These are phyloP conservation scores for Brachionus paranguensis DNA, from an alignment of 1,140 invertebrate genomes.

Conservation along the genomic window DNA sequence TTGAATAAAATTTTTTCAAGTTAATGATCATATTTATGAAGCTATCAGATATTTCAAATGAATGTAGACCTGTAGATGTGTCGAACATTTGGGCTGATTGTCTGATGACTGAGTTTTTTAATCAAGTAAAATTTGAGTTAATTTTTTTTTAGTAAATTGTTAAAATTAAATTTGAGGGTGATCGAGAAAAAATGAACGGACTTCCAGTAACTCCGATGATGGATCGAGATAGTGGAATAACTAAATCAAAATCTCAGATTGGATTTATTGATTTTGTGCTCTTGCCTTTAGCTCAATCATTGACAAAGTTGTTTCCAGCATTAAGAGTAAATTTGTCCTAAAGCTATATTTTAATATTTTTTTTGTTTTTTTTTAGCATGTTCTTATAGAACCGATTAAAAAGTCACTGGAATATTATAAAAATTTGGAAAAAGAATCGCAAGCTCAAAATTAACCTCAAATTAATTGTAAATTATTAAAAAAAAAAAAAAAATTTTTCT, in stretches of 20 bases:
- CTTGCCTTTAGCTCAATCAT: conserved; percentile 47
- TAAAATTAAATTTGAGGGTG: conserved; percentile 44
- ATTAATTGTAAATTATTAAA: neutral
- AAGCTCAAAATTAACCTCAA: neutral
- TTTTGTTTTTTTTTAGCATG: neutral
- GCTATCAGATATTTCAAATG: conserved; percentile 57
- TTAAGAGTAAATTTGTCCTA: neutral
- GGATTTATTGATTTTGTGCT: conserved; percentile 58
- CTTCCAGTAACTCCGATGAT: conserved; percentile 57
- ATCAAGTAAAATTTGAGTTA: conserved; percentile 48
- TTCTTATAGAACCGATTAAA: neutral
- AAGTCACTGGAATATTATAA: conserved; percentile 33
- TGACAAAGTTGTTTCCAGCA: conserved; percentile 32
- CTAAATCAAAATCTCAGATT: conserved; percentile 56
- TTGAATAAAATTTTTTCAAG: conserved; percentile 42
- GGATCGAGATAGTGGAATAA: conserved; percentile 56
- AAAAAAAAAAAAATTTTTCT: neutral
- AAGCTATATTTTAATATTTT: neutral
- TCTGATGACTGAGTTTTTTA: conserved; percentile 56
- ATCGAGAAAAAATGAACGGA: conserved; percentile 54
- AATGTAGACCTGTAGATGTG: conserved; percentile 55
- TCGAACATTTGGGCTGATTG: conserved; percentile 57
- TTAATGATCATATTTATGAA: conserved; percentile 57
- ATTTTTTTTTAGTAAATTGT: neutral
- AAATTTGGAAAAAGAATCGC: neutral